Evolutionary conservation across 2,113 vertebrate genomes (phyloP).

Genomic region (Terrapene triunguis): DNA sequence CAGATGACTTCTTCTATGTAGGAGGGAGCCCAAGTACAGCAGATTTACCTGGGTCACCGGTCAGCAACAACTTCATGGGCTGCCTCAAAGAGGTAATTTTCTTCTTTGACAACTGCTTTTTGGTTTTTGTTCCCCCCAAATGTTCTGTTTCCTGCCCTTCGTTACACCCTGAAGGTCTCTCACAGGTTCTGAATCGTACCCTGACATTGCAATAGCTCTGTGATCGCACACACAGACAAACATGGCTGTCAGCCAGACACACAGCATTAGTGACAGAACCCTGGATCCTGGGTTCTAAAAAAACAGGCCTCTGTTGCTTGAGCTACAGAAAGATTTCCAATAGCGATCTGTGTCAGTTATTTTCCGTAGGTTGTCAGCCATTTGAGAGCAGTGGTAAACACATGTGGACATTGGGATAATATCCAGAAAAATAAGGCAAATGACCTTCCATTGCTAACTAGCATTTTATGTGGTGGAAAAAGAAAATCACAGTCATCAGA

Average conservation of each 20-base stretch:
- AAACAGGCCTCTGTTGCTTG: neutral
- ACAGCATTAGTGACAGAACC: neutral
- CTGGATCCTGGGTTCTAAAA: neutral
- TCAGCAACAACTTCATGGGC: conserved; percentile 99
- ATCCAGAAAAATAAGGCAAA: neutral
- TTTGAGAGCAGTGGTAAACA: neutral
- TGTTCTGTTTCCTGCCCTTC: neutral
- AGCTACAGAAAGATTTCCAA: neutral
- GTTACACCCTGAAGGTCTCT: neutral
- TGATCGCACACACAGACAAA: neutral
- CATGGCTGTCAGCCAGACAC: neutral
- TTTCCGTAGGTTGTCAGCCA: neutral
- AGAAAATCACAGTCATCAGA: neutral
- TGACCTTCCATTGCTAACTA: neutral
- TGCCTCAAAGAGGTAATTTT: conserved; percentile 94
- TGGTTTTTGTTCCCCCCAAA: neutral
- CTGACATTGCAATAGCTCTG: neutral
- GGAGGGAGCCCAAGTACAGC: conserved; percentile 97
- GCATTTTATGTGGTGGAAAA: neutral
- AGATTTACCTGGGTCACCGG: conserved; percentile 95
- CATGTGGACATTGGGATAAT: neutral
- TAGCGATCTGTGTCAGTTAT: neutral
- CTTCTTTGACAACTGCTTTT: neutral
- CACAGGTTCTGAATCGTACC: neutral
- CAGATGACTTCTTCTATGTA: conserved; percentile 98